Evolutionary conservation across 2,888 invertebrate species (phyloP), one percentile per base, ranked within the genome.

Genomic region (Linnaemya tessellans): DNA sequence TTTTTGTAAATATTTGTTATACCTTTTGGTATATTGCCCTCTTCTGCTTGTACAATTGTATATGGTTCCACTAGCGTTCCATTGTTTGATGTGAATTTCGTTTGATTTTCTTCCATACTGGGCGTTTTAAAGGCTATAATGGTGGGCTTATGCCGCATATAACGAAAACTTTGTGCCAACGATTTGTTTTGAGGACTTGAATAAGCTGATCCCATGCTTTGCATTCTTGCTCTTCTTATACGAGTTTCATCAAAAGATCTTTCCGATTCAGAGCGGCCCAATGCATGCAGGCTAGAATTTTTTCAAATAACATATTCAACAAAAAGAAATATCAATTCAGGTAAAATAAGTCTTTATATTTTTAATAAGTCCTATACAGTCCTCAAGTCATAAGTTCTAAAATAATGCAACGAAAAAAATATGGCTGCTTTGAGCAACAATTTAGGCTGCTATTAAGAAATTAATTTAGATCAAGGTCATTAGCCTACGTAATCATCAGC

Each of bases 121-220:
- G 97, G 97, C 1, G 97, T 96, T 92, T 97, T 96, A 90, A 97
- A 97, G 0, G 97, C 96, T 67, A 97, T 97, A 87, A 97, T 97
- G 0, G 97, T 96, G 0, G 98, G 98, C 89, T 97, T 97, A 88
- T 95, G 96, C 60, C 97, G 93, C 97, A 97, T 97, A 90, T 97
- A 97, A n/a, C 97, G 94, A 92, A 97, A 97, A 90, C 97, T 96
- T 90, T 97, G 96, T 0, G 97, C 97, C 84, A 97, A 92, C 0
- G 96, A 96, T 88, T 95, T 95, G 90, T 96, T 96, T 90, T 96
- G 97, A 0, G 96, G 96, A 89, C 95, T 95, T 62, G 95, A 92
- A 91, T 96, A 96, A 1, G 95, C 95, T 87, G 95, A 89, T 1
- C 95, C 95, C n/a, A 95, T 92, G 9, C 95, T 94, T 89, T 95